Evolutionary conservation across 2,113 vertebrate species (phyloP), one percentile per base, ranked within the genome.

Genomic region (Beaufortia kweichowensis): DNA sequence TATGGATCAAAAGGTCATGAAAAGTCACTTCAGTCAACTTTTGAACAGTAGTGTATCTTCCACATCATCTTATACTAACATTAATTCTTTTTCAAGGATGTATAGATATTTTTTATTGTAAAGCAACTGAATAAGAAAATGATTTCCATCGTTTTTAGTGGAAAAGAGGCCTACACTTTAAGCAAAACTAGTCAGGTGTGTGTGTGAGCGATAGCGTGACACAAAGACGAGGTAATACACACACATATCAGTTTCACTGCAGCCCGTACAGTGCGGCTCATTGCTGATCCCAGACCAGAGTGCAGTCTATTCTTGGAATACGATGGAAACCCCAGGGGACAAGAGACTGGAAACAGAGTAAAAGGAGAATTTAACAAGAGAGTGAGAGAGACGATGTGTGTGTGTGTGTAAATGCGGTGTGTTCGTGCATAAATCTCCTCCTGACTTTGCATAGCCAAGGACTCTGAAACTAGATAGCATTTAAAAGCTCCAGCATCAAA

Each of bases 301-400:
- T 24, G 46, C 35, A 84, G 81, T 84, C 86, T 90, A 89, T 90
- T 90, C 85, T 78, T 35, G 84, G 85, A 70, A 55, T 75, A 81
- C 66, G 86, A 85, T 79, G 39, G 78, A 78, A 87, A 84, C 75
- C 85, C 80, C 83, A 66, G 69, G 84, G 85, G 86, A 85, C 41
- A 64, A 72, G 78, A 78, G 76, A 56, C 61, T 55, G 75, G 84
- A 83, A 79, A 43, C 39, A 77, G 81, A 84, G 79, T 55, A 77
- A 77, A 56, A 75, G 3, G 26, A 79, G 76, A 73, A 64, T 26
- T 39, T 72, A 63, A 62, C 10, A 69, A 70, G 65, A 81, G 68
- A 75, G 10, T 4, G 9, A 21, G 28, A 68, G 81, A 77, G 81
- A 63, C 8, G 65, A 15, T 75, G 29, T 64, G 73, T 23, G 28